phyloP scores from a whole-genome alignment of 2,888 invertebrate genomes.

The Aethes cnicana region DNA sequence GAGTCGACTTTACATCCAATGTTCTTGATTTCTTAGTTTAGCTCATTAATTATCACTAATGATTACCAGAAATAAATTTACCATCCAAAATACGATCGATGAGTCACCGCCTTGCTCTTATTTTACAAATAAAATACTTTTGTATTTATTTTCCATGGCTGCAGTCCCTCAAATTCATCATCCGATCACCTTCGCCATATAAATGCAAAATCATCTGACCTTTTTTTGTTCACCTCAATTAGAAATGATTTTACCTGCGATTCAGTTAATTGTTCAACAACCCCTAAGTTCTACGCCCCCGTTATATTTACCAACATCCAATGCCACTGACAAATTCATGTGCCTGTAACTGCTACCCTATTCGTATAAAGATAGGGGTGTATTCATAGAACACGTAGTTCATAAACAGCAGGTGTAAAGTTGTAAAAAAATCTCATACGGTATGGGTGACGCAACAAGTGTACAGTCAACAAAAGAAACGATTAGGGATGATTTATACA shows the following conservation, averaged over 20 bases:
- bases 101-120: too few species aligned
- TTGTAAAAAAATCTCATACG: slow-evolving; percentile 46
- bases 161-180: slow-evolving; percentile 34
- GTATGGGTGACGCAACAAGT: slow-evolving; percentile 74
- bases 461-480: slow-evolving; percentile 67
- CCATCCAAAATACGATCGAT: too few species aligned
- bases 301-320: slow-evolving; percentile 40
- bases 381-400: not conserved
- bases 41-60: too few species aligned
- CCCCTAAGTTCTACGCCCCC: slow-evolving; percentile 70
- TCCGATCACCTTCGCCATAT: slow-evolving; percentile 38
- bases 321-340: not conserved
- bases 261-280: slow-evolving; percentile 72
- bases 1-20: too few species aligned
- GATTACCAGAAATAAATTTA: too few species aligned
- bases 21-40: too few species aligned
- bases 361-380: slow-evolving; percentile 20
- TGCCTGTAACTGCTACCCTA: slow-evolving; percentile 32
- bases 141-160: slow-evolving; percentile 1
- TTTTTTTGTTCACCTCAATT: slow-evolving; percentile 55
- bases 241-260: slow-evolving; percentile 72
- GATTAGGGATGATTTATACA: slow-evolving; percentile 80
- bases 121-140: too few species aligned
- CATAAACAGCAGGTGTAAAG: slow-evolving; percentile 16
- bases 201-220: slow-evolving; percentile 55